phyloP scores from a whole-genome alignment of 2,888 invertebrate species.

The Sceliomorpha sp. region DNA sequence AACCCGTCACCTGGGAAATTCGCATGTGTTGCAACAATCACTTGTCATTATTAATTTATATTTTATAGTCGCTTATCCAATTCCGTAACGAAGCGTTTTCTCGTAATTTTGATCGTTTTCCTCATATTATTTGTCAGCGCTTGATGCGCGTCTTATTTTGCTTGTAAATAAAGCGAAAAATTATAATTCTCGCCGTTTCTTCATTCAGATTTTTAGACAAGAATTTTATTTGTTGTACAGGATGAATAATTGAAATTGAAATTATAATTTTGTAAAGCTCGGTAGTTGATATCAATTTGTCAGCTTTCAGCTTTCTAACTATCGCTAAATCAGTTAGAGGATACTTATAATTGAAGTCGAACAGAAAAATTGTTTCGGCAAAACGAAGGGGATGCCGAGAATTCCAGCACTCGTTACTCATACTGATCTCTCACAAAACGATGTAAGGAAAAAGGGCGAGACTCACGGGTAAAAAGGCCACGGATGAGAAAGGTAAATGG shows the following conservation, averaged over 20 bases:
- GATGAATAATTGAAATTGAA: no score
- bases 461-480: background rate
- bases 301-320: no score
- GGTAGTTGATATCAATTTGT: no score
- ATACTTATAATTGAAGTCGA: background rate
- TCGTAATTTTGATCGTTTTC: slow-evolving; percentile 40
- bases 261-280: no score
- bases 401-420: slow-evolving; percentile 2
- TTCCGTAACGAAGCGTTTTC: slow-evolving; percentile 25
- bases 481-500: background rate
- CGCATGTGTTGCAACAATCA: slow-evolving; percentile 44
- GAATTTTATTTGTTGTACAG: no score
- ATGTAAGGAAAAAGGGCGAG: background rate
- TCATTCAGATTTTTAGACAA: no score
- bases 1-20: slow-evolving; percentile 49
- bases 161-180: slow-evolving; percentile 23
- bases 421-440: slow-evolving; percentile 3
- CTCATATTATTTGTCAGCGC: no score
- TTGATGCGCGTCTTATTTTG: slow-evolving; percentile 20
- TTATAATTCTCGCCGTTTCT: slow-evolving; percentile 31
- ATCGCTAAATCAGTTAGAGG: no score
- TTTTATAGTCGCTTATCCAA: slow-evolving; percentile 42
- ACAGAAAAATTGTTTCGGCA: slow-evolving; percentile 4
- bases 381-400: background rate
- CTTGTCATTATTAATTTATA: slow-evolving; percentile 49